Evolutionary conservation across 1,140 invertebrate genomes (phyloP).

Genomic region (Apis dorsata): DNA sequence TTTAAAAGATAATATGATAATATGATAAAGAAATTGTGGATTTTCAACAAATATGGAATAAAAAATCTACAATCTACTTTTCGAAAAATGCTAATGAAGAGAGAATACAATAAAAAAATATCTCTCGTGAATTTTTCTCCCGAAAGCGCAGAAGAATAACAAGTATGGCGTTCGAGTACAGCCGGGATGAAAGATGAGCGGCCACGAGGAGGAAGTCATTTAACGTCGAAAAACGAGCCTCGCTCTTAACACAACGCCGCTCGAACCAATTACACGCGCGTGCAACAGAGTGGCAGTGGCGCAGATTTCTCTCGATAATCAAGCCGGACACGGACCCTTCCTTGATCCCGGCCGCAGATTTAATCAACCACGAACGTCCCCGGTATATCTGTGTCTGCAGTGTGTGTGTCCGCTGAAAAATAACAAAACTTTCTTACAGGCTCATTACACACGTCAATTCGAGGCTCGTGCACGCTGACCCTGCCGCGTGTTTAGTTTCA

Average conservation of each 20-base stretch:
- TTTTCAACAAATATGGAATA: no score
- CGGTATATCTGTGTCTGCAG: background rate
- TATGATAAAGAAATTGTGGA: no score
- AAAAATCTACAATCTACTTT: no score
- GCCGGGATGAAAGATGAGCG: no score
- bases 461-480: conserved; percentile 33
- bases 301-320: conserved; percentile 43
- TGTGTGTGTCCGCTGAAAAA: conserved; percentile 15
- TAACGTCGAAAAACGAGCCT: background rate
- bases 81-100: no score
- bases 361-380: conserved; percentile 29
- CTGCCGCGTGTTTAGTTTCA: conserved; percentile 38
- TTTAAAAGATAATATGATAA: no score
- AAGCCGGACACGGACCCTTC: background rate
- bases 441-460: conserved; percentile 44
- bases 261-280: conserved; percentile 30
- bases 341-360: conserved; percentile 25
- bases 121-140: no score
- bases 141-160: no score
- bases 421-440: conserved; percentile 44
- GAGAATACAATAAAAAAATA: no score
- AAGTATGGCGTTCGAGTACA: no score
- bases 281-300: background rate
- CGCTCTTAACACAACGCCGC: background rate
- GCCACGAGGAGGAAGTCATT: no score